Conservation (phyloP, 35 echinoderm and acorn worm species). For the Holothuria glaberrima region DNA sequence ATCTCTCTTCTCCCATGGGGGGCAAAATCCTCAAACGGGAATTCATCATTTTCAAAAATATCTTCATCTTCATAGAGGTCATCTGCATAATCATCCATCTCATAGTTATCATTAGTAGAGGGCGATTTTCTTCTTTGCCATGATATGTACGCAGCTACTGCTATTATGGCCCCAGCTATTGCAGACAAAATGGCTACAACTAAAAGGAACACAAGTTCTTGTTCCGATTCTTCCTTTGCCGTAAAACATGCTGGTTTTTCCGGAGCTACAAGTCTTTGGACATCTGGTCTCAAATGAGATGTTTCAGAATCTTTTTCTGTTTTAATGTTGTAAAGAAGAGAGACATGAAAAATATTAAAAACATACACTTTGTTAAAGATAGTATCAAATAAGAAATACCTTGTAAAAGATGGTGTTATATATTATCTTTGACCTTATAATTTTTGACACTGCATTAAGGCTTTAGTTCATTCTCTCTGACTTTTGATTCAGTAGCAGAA, state of each 20-base stretch:
- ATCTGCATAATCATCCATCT: slow-evolving; percentile 36
- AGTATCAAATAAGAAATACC: neutral
- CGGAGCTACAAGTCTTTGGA: slow-evolving; percentile 39
- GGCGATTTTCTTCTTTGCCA: slow-evolving; percentile 28
- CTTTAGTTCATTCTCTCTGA: too few relatives aligned
- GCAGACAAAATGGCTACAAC: slow-evolving; percentile 45
- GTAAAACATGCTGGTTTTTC: slow-evolving; percentile 30
- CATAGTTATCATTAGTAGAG: neutral
- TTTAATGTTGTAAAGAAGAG: neutral
- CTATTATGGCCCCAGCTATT: slow-evolving; percentile 51
- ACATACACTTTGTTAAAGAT: neutral
- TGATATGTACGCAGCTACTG: slow-evolving; percentile 41
- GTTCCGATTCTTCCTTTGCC: slow-evolving; percentile 7
- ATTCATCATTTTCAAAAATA: slow-evolving; percentile 47
- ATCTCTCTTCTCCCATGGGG: slow-evolving; percentile 39
- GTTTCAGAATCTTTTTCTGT: slow-evolving; percentile 35
- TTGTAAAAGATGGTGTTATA: neutral
- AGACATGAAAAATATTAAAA: neutral
- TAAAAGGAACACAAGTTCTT: slow-evolving; percentile 29
- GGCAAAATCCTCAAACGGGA: slow-evolving; percentile 30
- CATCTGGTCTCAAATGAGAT: slow-evolving; percentile 35
- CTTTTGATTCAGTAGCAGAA: too few relatives aligned
- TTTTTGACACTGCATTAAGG: too few relatives aligned
- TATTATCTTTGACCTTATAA: neutral
- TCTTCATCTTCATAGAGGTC: slow-evolving; percentile 52